Percentiles rank a stretch among this genome's conserved stretches.
phyloP scores from a whole-genome alignment of 2,888 invertebrate genomes.

The Miltochrista miniata region DNA sequence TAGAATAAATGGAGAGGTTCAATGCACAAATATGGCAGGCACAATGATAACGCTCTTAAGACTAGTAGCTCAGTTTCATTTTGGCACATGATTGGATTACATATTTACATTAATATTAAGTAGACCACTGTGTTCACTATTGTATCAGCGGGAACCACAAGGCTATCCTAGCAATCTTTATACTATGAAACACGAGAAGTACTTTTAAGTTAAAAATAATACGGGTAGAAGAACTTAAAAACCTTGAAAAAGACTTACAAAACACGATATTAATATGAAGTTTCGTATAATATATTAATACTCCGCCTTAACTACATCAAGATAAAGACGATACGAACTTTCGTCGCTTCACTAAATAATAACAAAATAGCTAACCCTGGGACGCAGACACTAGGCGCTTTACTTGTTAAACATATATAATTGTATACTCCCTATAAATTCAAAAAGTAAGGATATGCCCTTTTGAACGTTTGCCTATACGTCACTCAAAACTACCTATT shows the following conservation, averaged over 20 bases:
- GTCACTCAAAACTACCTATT: no score
- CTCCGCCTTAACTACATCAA: not conserved
- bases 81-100: conserved; percentile 25
- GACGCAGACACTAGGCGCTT: no score
- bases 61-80: conserved; percentile 8
- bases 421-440: no score
- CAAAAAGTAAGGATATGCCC: no score
- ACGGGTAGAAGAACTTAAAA: conserved; percentile 13
- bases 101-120: conserved; percentile 19
- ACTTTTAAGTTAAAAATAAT: conserved; percentile 15
- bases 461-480: no score
- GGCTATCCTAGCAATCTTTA: conserved; percentile 13
- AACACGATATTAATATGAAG: not conserved
- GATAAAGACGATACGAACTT: not conserved
- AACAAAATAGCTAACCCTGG: no score
- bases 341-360: no score
- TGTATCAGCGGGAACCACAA: conserved; percentile 5
- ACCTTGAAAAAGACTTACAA: not conserved
- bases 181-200: conserved; percentile 18
- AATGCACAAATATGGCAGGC: no score
- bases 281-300: not conserved
- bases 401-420: no score
- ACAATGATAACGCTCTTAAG: not conserved
- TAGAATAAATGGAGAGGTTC: no score
- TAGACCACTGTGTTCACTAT: conserved; percentile 22